Base-by-base conservation (phyloP, 2,113 vertebrate genomes). In the Gavia stellata region DNA sequence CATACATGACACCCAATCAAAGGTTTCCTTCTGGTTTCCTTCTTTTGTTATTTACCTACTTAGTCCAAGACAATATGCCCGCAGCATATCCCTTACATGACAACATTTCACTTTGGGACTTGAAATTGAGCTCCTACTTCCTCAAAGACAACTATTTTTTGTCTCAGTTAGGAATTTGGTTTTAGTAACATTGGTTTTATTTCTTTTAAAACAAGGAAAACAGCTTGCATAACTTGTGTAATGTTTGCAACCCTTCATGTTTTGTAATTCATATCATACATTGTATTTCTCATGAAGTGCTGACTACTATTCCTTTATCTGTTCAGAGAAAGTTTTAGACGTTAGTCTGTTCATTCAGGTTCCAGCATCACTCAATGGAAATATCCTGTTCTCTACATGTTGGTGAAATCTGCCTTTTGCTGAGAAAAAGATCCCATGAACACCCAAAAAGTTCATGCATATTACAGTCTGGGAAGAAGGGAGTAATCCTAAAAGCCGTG, bases 191-290 rank as follows among this genome's bases (percentile, higher is more conserved):
- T 88, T 47, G 17, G 2, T 78, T 91, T 58, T 45, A 20, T 53
- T 65, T 80, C 13, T 77, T 77, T 40, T 62, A 40, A 77, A 84
- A 33, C 9, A 63, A 53, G 24, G 8, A 40, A 52, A 84, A 36
- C 24, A 66, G 17, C 8, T 90, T 61, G 6, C 8, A 29, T 68
- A 28, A 21, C 12, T 12, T 34, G 0, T 28, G 11, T 29, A 36
- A 15, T 42, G 17, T 44, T 86, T 20, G 8, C 17, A 34, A 3
- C 20, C 38, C 33, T 50, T 92, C 47, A 10, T 18, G 17, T 70
- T 85, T 75, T 49, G 20, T 42, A 83, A 40, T 24, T 85, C 4
- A 2, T 68, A 6, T 56, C 0, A 0, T 58, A 9, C 15, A 8
- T 59, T 47, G 19, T 10, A 2, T 70, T 80, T 68, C n/a, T 72